Conservation (phyloP, 1,140 invertebrate genomes). For the Gonatopus flavifemur region DNA sequence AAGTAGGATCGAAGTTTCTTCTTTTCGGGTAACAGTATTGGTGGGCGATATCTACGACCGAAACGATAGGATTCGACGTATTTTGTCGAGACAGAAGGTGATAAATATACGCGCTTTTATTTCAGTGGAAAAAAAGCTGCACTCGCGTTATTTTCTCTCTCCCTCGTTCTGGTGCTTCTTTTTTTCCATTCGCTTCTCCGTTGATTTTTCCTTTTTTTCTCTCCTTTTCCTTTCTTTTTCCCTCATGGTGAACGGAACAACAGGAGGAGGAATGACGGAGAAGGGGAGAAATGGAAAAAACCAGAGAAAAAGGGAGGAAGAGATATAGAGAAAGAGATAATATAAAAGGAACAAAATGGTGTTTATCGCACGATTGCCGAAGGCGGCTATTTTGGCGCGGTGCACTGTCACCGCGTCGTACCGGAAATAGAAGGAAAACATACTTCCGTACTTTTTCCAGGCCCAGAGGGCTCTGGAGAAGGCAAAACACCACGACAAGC, state of each 20-base stretch:
- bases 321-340: constrained; percentile 9
- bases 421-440: constrained; percentile 35
- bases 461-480: constrained; percentile 7
- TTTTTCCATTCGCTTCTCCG: too few relatives aligned
- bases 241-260: neutral
- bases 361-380: constrained; percentile 37
- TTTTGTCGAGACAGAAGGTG: too few relatives aligned
- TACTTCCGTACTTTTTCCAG: constrained; percentile 18
- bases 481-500: constrained; percentile 20
- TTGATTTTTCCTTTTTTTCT: neutral
- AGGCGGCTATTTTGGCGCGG: constrained; percentile 35
- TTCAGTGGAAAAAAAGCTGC: constrained; percentile 8
- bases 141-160: constrained; percentile 2
- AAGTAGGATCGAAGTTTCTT: too few relatives aligned
- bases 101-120: too few relatives aligned
- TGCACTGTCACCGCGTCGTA: constrained; percentile 25
- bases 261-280: neutral
- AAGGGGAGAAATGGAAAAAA: neutral
- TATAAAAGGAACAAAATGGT: too few relatives aligned
- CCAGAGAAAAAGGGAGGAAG: neutral
- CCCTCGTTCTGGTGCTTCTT: constrained; percentile 5
- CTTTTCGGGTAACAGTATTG: too few relatives aligned
- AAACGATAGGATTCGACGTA: too few relatives aligned
- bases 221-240: neutral
- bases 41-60: too few relatives aligned